phyloP scores from a whole-genome alignment of 2,888 invertebrate species.

The Chrysolina haemoptera region DNA sequence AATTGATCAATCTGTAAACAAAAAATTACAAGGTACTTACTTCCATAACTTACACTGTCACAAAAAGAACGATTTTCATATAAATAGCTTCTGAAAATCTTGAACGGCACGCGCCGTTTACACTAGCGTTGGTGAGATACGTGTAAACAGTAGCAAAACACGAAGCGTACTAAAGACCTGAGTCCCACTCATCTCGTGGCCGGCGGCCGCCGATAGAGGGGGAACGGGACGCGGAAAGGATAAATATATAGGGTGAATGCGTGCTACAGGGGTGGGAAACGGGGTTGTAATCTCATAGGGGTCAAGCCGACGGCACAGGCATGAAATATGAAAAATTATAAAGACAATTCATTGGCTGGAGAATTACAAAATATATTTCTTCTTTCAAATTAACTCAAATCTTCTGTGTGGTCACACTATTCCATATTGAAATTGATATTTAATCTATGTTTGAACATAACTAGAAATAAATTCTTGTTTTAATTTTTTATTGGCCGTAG shows the following conservation, averaged over 20 bases:
- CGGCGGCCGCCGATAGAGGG: neutral
- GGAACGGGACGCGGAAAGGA: slow-evolving; percentile 3
- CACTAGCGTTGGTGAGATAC: slow-evolving; percentile 19
- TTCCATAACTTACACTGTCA: neutral
- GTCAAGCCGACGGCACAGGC: slow-evolving; percentile 11
- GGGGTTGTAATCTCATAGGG: slow-evolving; percentile 23
- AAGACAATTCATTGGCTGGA: too few relatives aligned
- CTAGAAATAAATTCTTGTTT: too few relatives aligned
- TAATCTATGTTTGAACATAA: too few relatives aligned
- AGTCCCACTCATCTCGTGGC: neutral
- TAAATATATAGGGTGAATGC: slow-evolving; percentile 21
- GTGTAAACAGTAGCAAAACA: slow-evolving; percentile 16
- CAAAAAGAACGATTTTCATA: slow-evolving; percentile 19
- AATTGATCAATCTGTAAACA: too few relatives aligned
- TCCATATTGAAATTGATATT: too few relatives aligned
- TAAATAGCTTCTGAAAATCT: slow-evolving; percentile 11
- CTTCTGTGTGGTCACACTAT: too few relatives aligned
- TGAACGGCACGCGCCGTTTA: slow-evolving; percentile 26
- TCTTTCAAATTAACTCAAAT: too few relatives aligned
- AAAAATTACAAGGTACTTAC: slow-evolving; percentile 21
- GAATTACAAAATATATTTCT: too few relatives aligned
- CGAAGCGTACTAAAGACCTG: slow-evolving; percentile 22
- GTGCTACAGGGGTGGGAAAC: slow-evolving; percentile 23
- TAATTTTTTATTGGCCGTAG: too few relatives aligned
- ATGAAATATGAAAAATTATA: too few relatives aligned